Percentiles rank a stretch among this genome's conserved stretches.
Evolutionary conservation across 1,140 invertebrate species (phyloP).

Genomic region (Brachionus paranguensis): DNA sequence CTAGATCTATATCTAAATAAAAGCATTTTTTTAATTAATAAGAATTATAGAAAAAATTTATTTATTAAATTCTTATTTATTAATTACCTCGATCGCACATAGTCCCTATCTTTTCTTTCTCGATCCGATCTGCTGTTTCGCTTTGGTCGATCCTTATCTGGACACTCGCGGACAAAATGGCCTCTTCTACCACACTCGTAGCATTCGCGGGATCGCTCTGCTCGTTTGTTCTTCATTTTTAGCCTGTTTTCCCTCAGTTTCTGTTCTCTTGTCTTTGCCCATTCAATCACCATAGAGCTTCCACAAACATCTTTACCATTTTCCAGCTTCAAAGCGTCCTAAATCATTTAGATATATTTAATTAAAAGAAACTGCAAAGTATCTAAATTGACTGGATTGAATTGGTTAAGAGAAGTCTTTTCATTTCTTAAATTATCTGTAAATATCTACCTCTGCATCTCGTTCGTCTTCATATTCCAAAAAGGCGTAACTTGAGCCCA

Average conservation of each 20-base stretch:
- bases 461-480: slow-evolving; percentile 48
- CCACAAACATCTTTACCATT: slow-evolving; percentile 56
- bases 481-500: slow-evolving; percentile 45
- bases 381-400: too few species aligned
- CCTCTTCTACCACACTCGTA: slow-evolving; percentile 79
- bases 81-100: background rate
- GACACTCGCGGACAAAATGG: slow-evolving; percentile 75
- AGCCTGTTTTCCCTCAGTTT: slow-evolving; percentile 5
- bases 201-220: slow-evolving; percentile 55
- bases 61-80: background rate
- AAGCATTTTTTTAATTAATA: too few species aligned
- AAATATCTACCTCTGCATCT: slow-evolving; percentile 46
- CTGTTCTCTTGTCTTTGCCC: slow-evolving; percentile 51
- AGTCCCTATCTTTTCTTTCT: background rate
- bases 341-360: slow-evolving; percentile 30
- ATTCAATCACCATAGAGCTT: slow-evolving; percentile 57
- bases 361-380: background rate
- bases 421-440: slow-evolving; percentile 10
- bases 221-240: background rate
- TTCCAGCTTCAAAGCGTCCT: slow-evolving; percentile 58
- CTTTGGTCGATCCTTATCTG: background rate
- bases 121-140: background rate
- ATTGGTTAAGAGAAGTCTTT: too few species aligned
- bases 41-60: too few species aligned
- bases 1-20: background rate